These are phyloP conservation scores for Pseudomyrmex dendroicus DNA, from an alignment of 1,140 invertebrate genomes.

Conservation along the genomic window DNA sequence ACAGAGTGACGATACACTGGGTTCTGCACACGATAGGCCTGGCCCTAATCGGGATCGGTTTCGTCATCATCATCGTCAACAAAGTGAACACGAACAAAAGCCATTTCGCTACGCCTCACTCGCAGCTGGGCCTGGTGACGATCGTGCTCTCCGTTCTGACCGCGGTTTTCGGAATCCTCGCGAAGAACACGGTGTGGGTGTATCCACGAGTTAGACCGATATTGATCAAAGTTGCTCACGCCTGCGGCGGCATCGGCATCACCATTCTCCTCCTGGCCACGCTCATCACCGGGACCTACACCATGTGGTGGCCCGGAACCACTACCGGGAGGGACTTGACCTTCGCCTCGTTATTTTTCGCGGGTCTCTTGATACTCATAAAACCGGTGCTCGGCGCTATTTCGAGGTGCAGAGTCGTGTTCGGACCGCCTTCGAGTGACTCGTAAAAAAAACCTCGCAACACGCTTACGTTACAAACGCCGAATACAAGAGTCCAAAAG, in stretches of 20 bases:
- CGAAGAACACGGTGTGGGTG: slow-evolving; percentile 81
- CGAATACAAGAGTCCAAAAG: not conserved
- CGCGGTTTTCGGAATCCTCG: slow-evolving; percentile 76
- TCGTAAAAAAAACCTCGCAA: slow-evolving; percentile 11
- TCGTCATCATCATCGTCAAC: slow-evolving; percentile 79
- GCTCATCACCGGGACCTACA: slow-evolving; percentile 80
- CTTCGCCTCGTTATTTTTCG: slow-evolving; percentile 78
- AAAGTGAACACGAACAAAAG: slow-evolving; percentile 68
- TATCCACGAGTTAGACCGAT: slow-evolving; percentile 79
- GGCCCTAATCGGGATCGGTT: slow-evolving; percentile 72
- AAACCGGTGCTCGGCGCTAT: slow-evolving; percentile 79
- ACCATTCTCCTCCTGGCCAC: slow-evolving; percentile 77
- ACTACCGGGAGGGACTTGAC: slow-evolving; percentile 72
- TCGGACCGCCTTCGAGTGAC: slow-evolving; percentile 63
- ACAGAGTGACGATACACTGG: slow-evolving; percentile 80
- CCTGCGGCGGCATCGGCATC: slow-evolving; percentile 76
- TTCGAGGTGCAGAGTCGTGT: slow-evolving; percentile 76
- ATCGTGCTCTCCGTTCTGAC: slow-evolving; percentile 73
- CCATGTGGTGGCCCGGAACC: slow-evolving; percentile 71
- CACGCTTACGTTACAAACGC: not conserved
- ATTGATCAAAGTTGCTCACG: slow-evolving; percentile 79
- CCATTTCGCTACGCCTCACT: slow-evolving; percentile 79
- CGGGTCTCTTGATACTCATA: slow-evolving; percentile 76
- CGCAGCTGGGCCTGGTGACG: slow-evolving; percentile 76
- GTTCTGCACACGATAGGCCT: slow-evolving; percentile 77